These are phyloP conservation scores for Hymenochirus boettgeri DNA, from an alignment of 2,113 vertebrate genomes.

Conservation along the genomic window DNA sequence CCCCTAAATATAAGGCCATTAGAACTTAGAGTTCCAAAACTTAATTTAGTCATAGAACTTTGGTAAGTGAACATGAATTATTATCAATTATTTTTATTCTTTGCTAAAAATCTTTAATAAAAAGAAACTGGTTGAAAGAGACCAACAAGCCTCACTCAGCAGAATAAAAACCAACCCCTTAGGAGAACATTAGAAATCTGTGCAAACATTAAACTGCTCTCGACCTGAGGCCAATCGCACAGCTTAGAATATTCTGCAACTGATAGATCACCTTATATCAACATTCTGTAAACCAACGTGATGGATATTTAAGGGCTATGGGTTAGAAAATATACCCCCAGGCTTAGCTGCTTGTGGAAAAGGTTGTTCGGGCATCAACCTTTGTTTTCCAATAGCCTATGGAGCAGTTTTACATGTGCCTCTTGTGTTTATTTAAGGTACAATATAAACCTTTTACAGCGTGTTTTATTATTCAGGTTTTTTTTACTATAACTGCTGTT, in stretches of 20 bases:
- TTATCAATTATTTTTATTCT: too few species aligned
- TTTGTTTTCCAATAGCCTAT: conserved; percentile 27
- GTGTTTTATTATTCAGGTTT: background rate
- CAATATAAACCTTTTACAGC: conserved; percentile 34
- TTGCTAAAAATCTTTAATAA: too few species aligned
- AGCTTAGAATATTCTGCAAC: background rate
- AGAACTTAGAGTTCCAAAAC: too few species aligned
- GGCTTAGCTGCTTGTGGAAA: conserved; percentile 19
- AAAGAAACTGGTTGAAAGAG: too few species aligned
- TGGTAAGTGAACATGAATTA: too few species aligned
- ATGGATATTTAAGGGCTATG: conserved; percentile 12
- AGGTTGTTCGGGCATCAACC: conserved; percentile 12
- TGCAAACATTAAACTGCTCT: background rate
- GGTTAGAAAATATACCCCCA: conserved; percentile 25
- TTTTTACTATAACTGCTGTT: background rate
- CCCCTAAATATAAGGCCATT: too few species aligned
- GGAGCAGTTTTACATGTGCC: conserved; percentile 28
- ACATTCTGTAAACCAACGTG: conserved; percentile 19
- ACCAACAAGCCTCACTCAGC: background rate
- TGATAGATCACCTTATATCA: conserved; percentile 21
- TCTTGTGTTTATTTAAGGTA: conserved; percentile 18
- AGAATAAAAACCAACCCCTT: background rate
- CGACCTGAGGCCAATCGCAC: background rate
- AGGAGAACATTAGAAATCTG: conserved; percentile 4
- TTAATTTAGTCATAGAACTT: too few species aligned